Evolutionary conservation across 2,888 invertebrate species (phyloP).

Genomic region (Barypeithes pellucidus): DNA sequence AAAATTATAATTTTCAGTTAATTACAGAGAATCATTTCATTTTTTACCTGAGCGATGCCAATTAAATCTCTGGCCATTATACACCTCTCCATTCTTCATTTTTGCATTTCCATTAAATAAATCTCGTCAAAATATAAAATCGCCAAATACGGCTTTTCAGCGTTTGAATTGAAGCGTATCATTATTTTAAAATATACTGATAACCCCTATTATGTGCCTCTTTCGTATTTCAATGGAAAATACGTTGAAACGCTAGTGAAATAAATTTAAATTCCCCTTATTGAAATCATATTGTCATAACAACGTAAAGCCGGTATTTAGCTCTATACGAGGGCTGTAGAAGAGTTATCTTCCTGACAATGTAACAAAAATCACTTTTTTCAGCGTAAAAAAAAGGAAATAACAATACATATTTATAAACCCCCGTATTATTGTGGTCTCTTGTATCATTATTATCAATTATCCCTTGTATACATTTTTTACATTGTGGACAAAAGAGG

Average conservation of each 20-base stretch:
- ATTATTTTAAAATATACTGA: constrained; percentile 29
- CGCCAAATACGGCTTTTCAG: constrained; percentile 31
- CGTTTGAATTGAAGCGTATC: constrained; percentile 15
- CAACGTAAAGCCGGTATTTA: constrained; percentile 5
- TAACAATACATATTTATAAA: no score
- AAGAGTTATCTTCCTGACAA: no score
- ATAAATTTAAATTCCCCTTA: background rate
- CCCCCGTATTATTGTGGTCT: no score
- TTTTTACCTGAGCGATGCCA: constrained; percentile 11
- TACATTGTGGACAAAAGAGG: no score
- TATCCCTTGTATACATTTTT: no score
- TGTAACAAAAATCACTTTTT: no score
- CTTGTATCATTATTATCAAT: no score
- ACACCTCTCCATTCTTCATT: constrained; percentile 21
- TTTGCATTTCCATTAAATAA: constrained; percentile 22
- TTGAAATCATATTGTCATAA: constrained; percentile 11
- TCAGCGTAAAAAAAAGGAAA: no score
- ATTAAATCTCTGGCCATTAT: constrained; percentile 20
- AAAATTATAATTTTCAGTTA: constrained; percentile 7
- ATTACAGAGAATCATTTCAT: constrained; percentile 9
- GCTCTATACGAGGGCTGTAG: background rate
- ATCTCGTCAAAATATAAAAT: constrained; percentile 30
- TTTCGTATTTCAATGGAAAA: constrained; percentile 21
- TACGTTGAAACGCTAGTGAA: constrained; percentile 16
- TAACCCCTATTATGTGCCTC: constrained; percentile 15